phyloP scores from a whole-genome alignment of 2,797 vertebrate species.

The Gymnocypris eckloni region DNA sequence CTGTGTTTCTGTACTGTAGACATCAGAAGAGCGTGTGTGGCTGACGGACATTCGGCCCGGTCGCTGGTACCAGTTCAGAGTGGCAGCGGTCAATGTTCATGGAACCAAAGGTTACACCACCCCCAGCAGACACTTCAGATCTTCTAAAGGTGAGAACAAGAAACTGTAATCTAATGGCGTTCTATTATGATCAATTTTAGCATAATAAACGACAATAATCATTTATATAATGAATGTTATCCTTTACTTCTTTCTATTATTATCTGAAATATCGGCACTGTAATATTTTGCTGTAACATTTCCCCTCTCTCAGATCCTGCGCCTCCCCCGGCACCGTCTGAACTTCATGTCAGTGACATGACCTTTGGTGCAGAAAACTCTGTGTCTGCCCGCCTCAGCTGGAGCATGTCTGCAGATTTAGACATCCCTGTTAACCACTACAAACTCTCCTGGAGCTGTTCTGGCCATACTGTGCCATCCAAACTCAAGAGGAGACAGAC shows the following conservation, averaged over 20 bases:
- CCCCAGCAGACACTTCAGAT: conserved; percentile 90
- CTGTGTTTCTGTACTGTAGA: conserved; percentile 72
- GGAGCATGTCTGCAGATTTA: conserved; percentile 81
- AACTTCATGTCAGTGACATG: conserved; percentile 83
- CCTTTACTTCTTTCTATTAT: background rate
- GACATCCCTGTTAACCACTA: conserved; percentile 92
- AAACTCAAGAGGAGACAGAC: conserved; percentile 88
- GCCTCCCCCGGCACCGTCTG: conserved; percentile 81
- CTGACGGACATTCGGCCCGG: conserved; percentile 82
- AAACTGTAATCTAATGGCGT: background rate
- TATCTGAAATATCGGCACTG: background rate
- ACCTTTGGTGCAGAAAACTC: conserved; percentile 76
- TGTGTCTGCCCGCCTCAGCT: conserved; percentile 77
- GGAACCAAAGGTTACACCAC: conserved; percentile 92
- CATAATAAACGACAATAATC: background rate
- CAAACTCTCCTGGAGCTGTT: conserved; percentile 92
- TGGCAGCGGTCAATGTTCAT: conserved; percentile 89
- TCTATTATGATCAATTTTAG: background rate
- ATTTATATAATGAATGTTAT: background rate
- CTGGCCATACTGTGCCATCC: conserved; percentile 72
- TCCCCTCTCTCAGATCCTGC: conserved; percentile 80
- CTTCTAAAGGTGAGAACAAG: conserved; percentile 85
- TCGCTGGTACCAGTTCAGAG: conserved; percentile 94
- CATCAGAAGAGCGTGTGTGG: conserved; percentile 81
- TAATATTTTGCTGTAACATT: background rate